Evolutionary conservation across 2,888 invertebrate species (phyloP).

Genomic region (Hydrotaea diabolus): DNA sequence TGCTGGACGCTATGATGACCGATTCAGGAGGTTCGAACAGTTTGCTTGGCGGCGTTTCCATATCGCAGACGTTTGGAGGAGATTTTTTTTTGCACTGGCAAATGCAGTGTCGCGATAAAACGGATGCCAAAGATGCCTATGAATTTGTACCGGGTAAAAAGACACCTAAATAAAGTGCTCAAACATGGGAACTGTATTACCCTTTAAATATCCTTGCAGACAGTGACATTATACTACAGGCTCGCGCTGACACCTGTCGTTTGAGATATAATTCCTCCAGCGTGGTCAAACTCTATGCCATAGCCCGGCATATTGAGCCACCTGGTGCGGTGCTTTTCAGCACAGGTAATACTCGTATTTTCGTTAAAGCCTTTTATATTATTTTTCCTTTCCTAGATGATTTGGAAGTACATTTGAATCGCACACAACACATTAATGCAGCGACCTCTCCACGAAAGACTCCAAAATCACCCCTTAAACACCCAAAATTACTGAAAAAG

Average conservation of each 20-base stretch:
- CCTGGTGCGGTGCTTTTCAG: slow-evolving; percentile 88
- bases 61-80: slow-evolving; percentile 83
- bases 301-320: slow-evolving; percentile 84
- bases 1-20: slow-evolving; percentile 79
- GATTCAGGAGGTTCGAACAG: slow-evolving; percentile 80
- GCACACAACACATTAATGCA: slow-evolving; percentile 77
- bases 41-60: slow-evolving; percentile 79
- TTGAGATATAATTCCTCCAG: slow-evolving; percentile 87
- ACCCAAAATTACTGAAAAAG: slow-evolving; percentile 80
- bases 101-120: slow-evolving; percentile 82
- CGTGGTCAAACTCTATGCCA: slow-evolving; percentile 85
- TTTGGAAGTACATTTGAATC: slow-evolving; percentile 78
- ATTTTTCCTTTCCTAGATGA: slow-evolving; percentile 73
- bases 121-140: slow-evolving; percentile 82
- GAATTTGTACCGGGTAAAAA: slow-evolving; percentile 81
- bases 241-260: slow-evolving; percentile 85
- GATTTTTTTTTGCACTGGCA: slow-evolving; percentile 91
- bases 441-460: slow-evolving; percentile 68
- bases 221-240: slow-evolving; percentile 80
- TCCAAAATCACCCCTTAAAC: slow-evolving; percentile 77
- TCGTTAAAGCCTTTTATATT: not conserved
- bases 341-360: slow-evolving; percentile 82
- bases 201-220: slow-evolving; percentile 69
- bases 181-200: not conserved
- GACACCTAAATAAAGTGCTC: not conserved